These are phyloP conservation scores for Nycticebus coucang DNA, from an alignment of 2,113 vertebrate species.

Conservation along the genomic window DNA sequence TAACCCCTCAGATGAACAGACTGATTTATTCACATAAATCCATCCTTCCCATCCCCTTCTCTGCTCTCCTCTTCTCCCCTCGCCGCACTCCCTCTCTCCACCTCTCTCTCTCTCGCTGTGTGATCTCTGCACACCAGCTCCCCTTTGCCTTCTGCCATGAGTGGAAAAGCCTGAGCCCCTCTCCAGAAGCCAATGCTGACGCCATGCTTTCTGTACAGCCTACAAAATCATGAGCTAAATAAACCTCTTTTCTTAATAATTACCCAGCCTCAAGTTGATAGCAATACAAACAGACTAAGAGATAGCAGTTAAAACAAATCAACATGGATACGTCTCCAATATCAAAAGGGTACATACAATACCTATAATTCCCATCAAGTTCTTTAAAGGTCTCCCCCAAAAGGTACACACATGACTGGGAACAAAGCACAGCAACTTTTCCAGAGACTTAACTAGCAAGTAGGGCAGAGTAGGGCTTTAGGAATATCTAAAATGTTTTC, in stretches of 20 bases:
- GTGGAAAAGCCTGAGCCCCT: background rate
- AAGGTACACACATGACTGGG: background rate
- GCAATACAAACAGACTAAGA: background rate
- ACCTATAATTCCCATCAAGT: background rate
- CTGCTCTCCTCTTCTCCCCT: background rate
- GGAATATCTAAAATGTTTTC: background rate
- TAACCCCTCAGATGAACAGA: background rate
- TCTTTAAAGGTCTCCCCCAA: background rate
- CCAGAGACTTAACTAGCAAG: background rate
- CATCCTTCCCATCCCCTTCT: background rate
- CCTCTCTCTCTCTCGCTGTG: no score
- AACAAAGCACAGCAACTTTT: background rate
- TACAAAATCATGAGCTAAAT: background rate
- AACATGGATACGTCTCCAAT: background rate
- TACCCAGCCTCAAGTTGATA: background rate
- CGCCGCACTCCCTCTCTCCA: background rate
- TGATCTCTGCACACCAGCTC: background rate
- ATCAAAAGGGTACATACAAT: background rate
- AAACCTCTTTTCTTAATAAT: background rate
- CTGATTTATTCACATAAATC: background rate
- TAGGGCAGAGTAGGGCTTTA: rapidly evolving
- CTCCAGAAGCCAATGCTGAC: background rate
- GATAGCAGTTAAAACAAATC: background rate
- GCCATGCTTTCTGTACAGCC: background rate
- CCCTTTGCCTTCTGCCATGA: background rate